Evolutionary conservation across 2,888 invertebrate species (phyloP), one percentile per base, ranked within the genome.

Genomic region (Agriopis marginaria): DNA sequence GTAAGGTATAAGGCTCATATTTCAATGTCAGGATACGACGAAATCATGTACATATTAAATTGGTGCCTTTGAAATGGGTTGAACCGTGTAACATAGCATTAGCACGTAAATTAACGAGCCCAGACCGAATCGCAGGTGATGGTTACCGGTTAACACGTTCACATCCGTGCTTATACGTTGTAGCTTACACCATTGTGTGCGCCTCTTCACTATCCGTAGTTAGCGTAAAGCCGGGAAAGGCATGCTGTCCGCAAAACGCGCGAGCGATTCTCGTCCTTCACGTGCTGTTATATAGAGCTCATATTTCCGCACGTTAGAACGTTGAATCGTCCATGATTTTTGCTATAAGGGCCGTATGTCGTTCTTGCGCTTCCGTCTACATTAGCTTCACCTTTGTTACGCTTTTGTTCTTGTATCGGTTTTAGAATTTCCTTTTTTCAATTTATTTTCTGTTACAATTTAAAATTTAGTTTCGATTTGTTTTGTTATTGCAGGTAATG

Each of bases 61-160:
- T 23, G 58, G 44, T 47, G 45, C 32, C 8, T 45, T 45, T 56
- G 9, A 45, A 58, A 74, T n/a, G 2, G 61, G 14, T 53, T 53
- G 62, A 53, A 53, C 62, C 40, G 62, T 54, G n/a, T 42, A 10
- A 53, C 62, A 53, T 45, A 32, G 53, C 60, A 61, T 56, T 73
- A 74, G 74, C 75, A 77, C 76, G 51, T 75, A 73, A 73, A 70
- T 78, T 71, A 67, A 68, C 63, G 70, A 73, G 49, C 75, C 75
- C 75, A 77, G 76, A 76, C 74, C 74, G 74, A 76, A 84, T 83
- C 84, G 77, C 87, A 86, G 93, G 93, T 93, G 93, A 88, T 86
- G 93, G 93, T 87, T 77, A 81, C 79, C 80, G 85, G 88, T 90
- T 93, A 91, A 93, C 93, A 92, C 93, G 93, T 92, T 93, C 93